Base-by-base conservation (phyloP, 2,888 invertebrate species). In the Drosophila multiciliata region DNA sequence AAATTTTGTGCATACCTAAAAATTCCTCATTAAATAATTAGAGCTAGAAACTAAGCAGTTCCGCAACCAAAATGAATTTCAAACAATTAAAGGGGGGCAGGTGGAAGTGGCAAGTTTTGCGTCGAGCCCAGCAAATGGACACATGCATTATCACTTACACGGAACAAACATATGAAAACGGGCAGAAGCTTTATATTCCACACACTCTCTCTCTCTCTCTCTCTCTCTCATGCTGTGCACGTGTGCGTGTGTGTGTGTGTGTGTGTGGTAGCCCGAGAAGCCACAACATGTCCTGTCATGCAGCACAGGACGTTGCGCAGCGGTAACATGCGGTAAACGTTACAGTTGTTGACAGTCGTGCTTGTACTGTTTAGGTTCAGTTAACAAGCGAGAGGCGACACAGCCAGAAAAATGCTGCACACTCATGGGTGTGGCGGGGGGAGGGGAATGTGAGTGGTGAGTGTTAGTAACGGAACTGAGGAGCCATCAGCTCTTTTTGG, bases 241-340 rank as follows among this genome's bases (percentile, higher is more conserved):
- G 38, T 29, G 50, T 53, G 45, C 69, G 68, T 59, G 54, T 40
- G 35, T 58, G 29, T 66, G 61, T 50, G 35, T 62, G 54, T 67
- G 66, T 64, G 73, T 80, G 82, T 68, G 81, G 81, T 69, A 64
- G 74, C 73, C 81, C 83, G 78, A 73, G 81, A 69, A 83, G 86
- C 90, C 90, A 81, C 90, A 87, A 87, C 90, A 87, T 90, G 89
- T 87, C 87, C 90, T 89, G 90, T 85, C 90, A 89, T 76, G 87
- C 89, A 88, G 89, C 81, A 73, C 79, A 78, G 78, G 87, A 82
- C 78, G 81, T 80, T 80, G 81, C 64, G 81, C 78, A 83, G 81
- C 77, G 82, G 81, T 78, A 82, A 80, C 87, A 90, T 90, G 87
- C 89, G 90, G 87, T 87, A 90, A 89, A 75, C 89, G 87, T 87